Conservation (phyloP, 1,140 invertebrate species). For the Calephelis nemesis region DNA sequence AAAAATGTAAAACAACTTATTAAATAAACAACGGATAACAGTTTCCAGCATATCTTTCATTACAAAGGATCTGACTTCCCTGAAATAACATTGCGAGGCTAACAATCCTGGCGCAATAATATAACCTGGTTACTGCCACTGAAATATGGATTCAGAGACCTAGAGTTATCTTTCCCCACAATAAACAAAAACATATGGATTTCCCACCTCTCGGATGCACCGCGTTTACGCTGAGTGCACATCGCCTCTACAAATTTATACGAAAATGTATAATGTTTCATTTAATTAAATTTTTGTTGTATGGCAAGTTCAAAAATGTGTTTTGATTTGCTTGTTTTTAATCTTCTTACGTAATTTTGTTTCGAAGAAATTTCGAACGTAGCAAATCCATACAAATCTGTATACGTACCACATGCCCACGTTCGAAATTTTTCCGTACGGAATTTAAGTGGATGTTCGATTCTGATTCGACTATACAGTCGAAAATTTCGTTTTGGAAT, state of each 20-base stretch:
- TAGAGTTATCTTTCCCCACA: conserved; percentile 28
- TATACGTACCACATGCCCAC: too few species aligned
- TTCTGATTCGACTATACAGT: too few species aligned
- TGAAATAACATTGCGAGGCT: not conserved
- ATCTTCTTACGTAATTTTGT: too few species aligned
- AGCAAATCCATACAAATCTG: too few species aligned
- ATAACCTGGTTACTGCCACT: conserved; percentile 31
- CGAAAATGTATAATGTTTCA: too few species aligned
- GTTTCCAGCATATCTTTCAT: conserved; percentile 1
- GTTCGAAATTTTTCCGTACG: too few species aligned
- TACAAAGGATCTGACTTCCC: conserved; percentile 4
- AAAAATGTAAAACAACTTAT: not conserved
- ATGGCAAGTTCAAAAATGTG: too few species aligned
- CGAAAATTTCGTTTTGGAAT: too few species aligned
- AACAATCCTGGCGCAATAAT: conserved; percentile 10
- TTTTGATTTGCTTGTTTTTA: too few species aligned
- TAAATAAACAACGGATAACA: conserved; percentile 1
- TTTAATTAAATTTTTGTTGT: too few species aligned
- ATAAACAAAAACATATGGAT: conserved; percentile 38
- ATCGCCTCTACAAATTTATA: not conserved
- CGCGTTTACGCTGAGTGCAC: not conserved
- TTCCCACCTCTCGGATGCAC: conserved; percentile 33
- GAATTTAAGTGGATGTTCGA: too few species aligned
- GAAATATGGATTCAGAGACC: conserved; percentile 37
- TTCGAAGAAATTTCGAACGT: too few species aligned